A percentile compares a stretch with the other conserved stretches of the same genome.
Conservation (phyloP, 2,113 vertebrate species). For the Pholis gunnellus region DNA sequence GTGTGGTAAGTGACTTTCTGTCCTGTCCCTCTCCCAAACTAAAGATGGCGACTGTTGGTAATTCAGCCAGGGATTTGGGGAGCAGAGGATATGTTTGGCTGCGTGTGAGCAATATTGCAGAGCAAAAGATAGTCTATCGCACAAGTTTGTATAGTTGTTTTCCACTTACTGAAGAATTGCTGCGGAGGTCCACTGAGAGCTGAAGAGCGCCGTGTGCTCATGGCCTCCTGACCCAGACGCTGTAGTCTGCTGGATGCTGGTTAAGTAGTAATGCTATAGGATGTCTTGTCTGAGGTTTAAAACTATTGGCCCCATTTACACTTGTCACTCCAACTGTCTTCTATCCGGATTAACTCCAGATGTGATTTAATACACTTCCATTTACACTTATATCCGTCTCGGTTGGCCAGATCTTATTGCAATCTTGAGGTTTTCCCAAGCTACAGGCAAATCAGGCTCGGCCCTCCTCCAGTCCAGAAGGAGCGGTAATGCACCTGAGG, state of each 20-base stretch:
- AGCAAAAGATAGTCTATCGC: constrained; percentile 41
- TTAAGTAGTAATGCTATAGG: constrained; percentile 42
- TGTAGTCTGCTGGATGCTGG: constrained; percentile 43
- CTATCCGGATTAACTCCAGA: background rate
- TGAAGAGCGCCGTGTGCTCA: constrained; percentile 28
- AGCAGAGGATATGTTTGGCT: constrained; percentile 38
- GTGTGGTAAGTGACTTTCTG: constrained; percentile 40
- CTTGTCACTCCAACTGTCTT: constrained; percentile 5
- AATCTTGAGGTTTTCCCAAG: background rate
- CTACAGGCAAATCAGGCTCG: background rate
- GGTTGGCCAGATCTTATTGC: background rate
- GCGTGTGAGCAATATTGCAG: constrained; percentile 25
- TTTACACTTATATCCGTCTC: background rate
- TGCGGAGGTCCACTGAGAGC: constrained; percentile 45
- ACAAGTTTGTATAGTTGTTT: constrained; percentile 45
- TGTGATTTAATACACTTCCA: constrained; percentile 11
- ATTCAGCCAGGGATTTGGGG: constrained; percentile 62
- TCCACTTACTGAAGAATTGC: constrained; percentile 33
- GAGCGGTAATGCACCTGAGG: background rate
- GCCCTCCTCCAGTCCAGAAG: background rate
- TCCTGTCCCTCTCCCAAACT: constrained; percentile 36
- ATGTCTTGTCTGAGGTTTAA: constrained; percentile 29
- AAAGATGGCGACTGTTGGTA: constrained; percentile 41
- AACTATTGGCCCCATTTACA: constrained; percentile 23
- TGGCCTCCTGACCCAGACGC: constrained; percentile 48